Percentiles rank a stretch among this genome's conserved stretches.
These are phyloP conservation scores for Ctenicera cuprea DNA, from an alignment of 2,888 invertebrate genomes.

Conservation along the genomic window DNA sequence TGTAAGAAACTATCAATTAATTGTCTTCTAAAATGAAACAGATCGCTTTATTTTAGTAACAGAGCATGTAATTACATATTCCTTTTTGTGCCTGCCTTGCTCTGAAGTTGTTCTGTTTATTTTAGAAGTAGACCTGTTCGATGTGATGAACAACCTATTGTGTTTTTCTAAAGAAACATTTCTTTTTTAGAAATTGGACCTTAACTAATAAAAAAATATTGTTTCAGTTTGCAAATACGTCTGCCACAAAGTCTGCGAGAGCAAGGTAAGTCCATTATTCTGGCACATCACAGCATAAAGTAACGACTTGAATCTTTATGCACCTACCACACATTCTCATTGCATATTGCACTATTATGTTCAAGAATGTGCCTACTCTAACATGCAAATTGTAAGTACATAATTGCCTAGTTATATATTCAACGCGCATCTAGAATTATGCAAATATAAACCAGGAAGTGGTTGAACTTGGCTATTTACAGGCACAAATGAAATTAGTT, in stretches of 20 bases:
- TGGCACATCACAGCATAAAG: background rate
- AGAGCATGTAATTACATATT: too few species aligned
- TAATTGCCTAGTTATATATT: slow-evolving; percentile 47
- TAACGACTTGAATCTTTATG: background rate
- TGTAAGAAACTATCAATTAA: too few species aligned
- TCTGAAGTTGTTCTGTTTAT: too few species aligned
- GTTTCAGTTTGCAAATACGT: slow-evolving; percentile 89
- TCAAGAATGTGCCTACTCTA: slow-evolving; percentile 41
- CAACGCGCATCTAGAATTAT: slow-evolving; percentile 48
- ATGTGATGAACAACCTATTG: too few species aligned
- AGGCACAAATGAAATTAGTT: slow-evolving; percentile 49
- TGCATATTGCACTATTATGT: slow-evolving; percentile 36
- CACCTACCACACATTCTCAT: slow-evolving; percentile 8
- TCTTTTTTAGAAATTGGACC: too few species aligned
- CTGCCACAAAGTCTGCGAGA: slow-evolving; percentile 86
- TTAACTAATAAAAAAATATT: slow-evolving; percentile 58
- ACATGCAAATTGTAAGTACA: slow-evolving; percentile 42
- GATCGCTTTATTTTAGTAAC: too few species aligned
- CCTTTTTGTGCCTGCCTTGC: too few species aligned
- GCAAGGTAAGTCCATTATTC: slow-evolving; percentile 78
- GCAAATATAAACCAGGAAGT: slow-evolving; percentile 51
- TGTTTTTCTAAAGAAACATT: too few species aligned
- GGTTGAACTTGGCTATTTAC: slow-evolving; percentile 40
- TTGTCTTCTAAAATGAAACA: too few species aligned
- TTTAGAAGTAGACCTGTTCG: too few species aligned